Evolutionary conservation across 1,140 invertebrate genomes (phyloP), one percentile per base, ranked within the genome.

Genomic region (Atopsyche davidsoni): DNA sequence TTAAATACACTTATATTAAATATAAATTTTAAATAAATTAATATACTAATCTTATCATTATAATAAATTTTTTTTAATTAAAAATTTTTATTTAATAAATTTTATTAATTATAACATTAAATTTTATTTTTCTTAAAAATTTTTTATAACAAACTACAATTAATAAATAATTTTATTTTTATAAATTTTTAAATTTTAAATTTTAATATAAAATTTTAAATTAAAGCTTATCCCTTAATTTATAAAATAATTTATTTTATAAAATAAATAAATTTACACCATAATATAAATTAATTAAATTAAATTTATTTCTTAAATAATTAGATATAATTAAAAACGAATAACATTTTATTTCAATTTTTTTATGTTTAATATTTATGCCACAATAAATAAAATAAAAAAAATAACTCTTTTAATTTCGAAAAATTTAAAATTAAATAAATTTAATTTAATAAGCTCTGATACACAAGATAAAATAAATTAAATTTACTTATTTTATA

Each of bases 391-490:
- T 65, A 62, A 60, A 51, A 64, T 73, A n/a, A 70, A 64, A 60
- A 60, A 60, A 61, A 65, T 77, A 74, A 61, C 62, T 75, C 69
- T 69, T 71, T 66, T 66, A 61, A 70, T 70, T 77, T 79, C 70
- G 73, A 73, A 68, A 79, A 66, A 63, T 56, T 58, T 63, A n/a
- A 61, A 55, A 60, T 57, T 61, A 61, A 68, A 71, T 61, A n/a
- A n/a, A 66, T 60, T 61, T 64, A 67, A 67, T 62, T 80, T 73
- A 75, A 76, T 75, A 68, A 73, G 75, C 73, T 70, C 75, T 80
- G 68, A 80, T 79, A 79, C 78, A 77, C 75, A 79, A 80, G 77
- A 76, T 79, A 80, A 67, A 70, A 73, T 66, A 76, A 73, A 65
- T 68, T 36, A 72, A 72, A 66, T 64, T 69, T 75, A 70, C 68